Evolutionary conservation across 2,113 vertebrate genomes (phyloP).

Genomic region (Prinia subflava): DNA sequence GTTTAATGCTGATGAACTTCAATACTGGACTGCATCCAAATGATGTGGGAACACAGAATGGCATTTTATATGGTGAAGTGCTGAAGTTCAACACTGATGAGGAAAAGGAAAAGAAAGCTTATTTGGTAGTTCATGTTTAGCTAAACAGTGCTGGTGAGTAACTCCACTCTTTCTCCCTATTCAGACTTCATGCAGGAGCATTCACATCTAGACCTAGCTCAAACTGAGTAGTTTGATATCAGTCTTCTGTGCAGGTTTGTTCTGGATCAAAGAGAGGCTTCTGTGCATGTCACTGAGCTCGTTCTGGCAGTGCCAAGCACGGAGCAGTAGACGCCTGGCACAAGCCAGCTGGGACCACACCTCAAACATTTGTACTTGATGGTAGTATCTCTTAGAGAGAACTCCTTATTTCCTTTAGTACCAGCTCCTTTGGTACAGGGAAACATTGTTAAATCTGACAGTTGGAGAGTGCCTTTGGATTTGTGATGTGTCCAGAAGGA

Average conservation of each 20-base stretch:
- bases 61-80: background rate
- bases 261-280: background rate
- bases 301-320: accelerated
- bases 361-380: background rate
- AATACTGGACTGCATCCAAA: background rate
- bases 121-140: background rate
- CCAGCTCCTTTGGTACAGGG: background rate
- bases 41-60: background rate
- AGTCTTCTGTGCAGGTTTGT: background rate
- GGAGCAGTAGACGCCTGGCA: accelerated
- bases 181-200: background rate
- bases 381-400: background rate
- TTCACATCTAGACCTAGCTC: accelerated
- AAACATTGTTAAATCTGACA: background rate
- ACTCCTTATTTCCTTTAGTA: background rate
- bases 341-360: background rate
- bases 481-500: background rate
- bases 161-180: background rate
- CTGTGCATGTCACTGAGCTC: accelerated
- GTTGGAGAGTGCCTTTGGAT: background rate
- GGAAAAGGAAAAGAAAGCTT: background rate
- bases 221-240: background rate
- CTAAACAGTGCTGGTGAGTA: background rate
- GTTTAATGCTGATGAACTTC: background rate
- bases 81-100: background rate